Evolutionary conservation across 37 sponge, comb jelly and placozoan genomes (phyloP).

Genomic region (Aplysina aerophoba): DNA sequence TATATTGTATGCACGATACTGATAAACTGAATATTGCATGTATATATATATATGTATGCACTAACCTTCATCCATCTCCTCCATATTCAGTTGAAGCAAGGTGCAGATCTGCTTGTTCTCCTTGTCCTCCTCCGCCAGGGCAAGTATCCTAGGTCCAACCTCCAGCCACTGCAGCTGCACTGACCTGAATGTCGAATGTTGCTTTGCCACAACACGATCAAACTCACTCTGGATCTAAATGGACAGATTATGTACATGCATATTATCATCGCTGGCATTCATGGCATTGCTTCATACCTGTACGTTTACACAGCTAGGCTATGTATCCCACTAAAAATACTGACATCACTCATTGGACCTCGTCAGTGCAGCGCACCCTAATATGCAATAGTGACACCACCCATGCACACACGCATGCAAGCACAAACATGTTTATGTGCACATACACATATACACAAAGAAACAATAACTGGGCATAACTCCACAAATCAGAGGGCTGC

Average conservation of each 20-base stretch:
- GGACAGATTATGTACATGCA: not conserved
- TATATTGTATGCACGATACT: too few species aligned
- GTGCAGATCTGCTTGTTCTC: not conserved
- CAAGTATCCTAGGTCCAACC: not conserved
- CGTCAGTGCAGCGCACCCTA: too few species aligned
- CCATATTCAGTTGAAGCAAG: not conserved
- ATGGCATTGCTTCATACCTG: too few species aligned
- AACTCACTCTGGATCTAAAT: not conserved
- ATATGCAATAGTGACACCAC: too few species aligned
- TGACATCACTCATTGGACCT: too few species aligned
- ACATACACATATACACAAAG: too few species aligned
- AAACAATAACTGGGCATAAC: too few species aligned
- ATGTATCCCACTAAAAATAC: too few species aligned
- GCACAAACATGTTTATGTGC: too few species aligned
- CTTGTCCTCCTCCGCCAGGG: not conserved
- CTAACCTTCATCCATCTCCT: slow-evolving; percentile 1
- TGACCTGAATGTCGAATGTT: not conserved
- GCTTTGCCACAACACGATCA: not conserved
- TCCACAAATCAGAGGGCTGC: too few species aligned
- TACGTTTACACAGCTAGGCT: too few species aligned
- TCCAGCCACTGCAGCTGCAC: not conserved
- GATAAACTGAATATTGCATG: not conserved
- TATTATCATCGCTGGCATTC: not conserved
- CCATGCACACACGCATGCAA: too few species aligned
- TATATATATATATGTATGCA: not conserved